phyloP scores from a whole-genome alignment of 1,140 invertebrate genomes.

The Zaprionus capensis region DNA sequence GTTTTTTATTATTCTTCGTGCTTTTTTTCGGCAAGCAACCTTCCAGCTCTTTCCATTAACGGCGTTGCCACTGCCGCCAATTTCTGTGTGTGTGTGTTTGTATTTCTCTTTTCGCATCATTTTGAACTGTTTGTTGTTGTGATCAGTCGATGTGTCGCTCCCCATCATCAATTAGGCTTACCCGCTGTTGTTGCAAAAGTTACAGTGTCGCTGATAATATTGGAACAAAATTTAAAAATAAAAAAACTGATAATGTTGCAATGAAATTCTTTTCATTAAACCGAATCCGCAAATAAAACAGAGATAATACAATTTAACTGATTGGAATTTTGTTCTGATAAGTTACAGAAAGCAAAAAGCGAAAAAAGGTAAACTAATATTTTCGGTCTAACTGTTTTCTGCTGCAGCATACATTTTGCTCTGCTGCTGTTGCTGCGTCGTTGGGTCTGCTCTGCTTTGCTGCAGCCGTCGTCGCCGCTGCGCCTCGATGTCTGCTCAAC shows the following conservation, averaged over 20 bases:
- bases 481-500: conserved; percentile 34
- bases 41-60: conserved; percentile 38
- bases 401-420: conserved; percentile 45
- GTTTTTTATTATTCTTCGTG: conserved; percentile 30
- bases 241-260: neutral
- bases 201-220: conserved; percentile 10
- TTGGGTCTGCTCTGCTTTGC: conserved; percentile 7
- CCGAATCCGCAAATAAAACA: neutral
- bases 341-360: neutral
- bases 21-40: conserved; percentile 29
- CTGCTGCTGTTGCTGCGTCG: conserved; percentile 20
- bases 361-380: conserved; percentile 7
- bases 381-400: conserved; percentile 25
- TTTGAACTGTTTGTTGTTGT: conserved; percentile 11
- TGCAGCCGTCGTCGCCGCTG: conserved; percentile 25
- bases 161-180: conserved; percentile 20
- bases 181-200: conserved; percentile 8
- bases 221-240: neutral
- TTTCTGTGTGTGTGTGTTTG: conserved; percentile 11
- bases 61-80: conserved; percentile 22
- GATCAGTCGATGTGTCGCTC: conserved; percentile 9
- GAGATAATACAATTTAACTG: neutral
- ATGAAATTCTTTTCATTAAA: neutral
- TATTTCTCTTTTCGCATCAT: conserved; percentile 5
- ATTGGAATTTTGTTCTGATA: neutral